A percentile compares a stretch with the other conserved stretches of the same genome.
phyloP scores from a whole-genome alignment of 1,140 invertebrate species.

The Hirudo medicinalis region DNA sequence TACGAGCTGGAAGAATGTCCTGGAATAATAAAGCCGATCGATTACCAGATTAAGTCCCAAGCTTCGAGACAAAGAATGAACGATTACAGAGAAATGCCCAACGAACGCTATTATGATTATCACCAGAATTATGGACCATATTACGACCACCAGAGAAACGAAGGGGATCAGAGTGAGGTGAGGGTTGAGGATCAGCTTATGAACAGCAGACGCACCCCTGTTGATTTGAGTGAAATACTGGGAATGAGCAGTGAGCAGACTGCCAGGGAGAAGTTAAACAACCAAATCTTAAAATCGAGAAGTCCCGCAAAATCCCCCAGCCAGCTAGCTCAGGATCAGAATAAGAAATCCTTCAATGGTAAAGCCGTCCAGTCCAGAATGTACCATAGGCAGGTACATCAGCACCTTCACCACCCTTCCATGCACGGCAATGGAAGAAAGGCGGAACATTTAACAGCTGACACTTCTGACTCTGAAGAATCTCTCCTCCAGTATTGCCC shows the following conservation, averaged over 20 bases:
- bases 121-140: background rate
- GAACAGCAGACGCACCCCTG: constrained; percentile 4
- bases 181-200: background rate
- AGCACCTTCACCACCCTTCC: background rate
- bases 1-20: background rate
- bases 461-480: constrained; percentile 14
- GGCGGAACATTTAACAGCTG: background rate
- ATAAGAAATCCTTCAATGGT: background rate
- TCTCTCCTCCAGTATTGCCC: constrained; percentile 16
- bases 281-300: no score
- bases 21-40: constrained; percentile 23
- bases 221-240: background rate
- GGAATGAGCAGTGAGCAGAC: background rate
- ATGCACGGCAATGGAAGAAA: background rate
- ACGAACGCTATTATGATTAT: background rate
- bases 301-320: background rate
- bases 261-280: background rate
- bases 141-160: background rate
- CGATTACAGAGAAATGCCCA: no score
- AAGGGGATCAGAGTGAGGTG: no score
- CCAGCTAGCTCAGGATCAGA: background rate
- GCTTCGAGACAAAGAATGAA: background rate
- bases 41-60: constrained; percentile 19
- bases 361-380: background rate
- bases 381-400: background rate